These are phyloP conservation scores for Bombus polaris DNA, from an alignment of 1,140 invertebrate genomes.

Conservation along the genomic window DNA sequence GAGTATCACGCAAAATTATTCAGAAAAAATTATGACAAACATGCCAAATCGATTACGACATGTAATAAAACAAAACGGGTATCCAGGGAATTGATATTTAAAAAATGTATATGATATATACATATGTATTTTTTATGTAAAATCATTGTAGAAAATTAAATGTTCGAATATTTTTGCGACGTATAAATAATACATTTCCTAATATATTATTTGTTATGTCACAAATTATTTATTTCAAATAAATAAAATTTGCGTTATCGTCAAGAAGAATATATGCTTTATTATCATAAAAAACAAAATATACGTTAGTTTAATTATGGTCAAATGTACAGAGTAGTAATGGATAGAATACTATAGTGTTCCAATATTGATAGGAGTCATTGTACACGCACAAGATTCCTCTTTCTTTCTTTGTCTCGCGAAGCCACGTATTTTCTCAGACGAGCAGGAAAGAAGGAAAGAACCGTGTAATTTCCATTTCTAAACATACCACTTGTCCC, in stretches of 20 bases:
- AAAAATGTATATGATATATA: not conserved
- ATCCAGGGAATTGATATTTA: not conserved
- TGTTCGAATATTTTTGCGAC: not conserved
- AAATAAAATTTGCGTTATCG: not conserved
- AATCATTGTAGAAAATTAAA: not conserved
- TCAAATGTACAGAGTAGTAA: too few species aligned
- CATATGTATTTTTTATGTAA: too few species aligned
- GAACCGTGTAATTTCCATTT: slow-evolving; percentile 1
- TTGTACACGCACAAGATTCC: not conserved
- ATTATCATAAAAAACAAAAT: too few species aligned
- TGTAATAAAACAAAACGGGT: not conserved
- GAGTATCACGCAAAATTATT: not conserved
- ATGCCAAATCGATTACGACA: not conserved
- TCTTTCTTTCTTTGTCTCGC: not conserved
- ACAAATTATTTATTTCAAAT: not conserved
- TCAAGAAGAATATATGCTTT: too few species aligned
- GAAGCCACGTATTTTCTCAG: not conserved
- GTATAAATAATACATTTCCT: not conserved
- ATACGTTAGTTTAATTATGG: too few species aligned
- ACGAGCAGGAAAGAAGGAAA: too few species aligned
- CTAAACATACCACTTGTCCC: slow-evolving; percentile 34
- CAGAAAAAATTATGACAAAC: not conserved
- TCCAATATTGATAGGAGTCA: too few species aligned
- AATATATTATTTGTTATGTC: not conserved
- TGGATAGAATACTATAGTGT: too few species aligned